A percentile compares a stretch with the other conserved stretches of the same genome.
Conservation (phyloP, 1,140 invertebrate genomes). For the Paramacrobiotus metropolitanus region DNA sequence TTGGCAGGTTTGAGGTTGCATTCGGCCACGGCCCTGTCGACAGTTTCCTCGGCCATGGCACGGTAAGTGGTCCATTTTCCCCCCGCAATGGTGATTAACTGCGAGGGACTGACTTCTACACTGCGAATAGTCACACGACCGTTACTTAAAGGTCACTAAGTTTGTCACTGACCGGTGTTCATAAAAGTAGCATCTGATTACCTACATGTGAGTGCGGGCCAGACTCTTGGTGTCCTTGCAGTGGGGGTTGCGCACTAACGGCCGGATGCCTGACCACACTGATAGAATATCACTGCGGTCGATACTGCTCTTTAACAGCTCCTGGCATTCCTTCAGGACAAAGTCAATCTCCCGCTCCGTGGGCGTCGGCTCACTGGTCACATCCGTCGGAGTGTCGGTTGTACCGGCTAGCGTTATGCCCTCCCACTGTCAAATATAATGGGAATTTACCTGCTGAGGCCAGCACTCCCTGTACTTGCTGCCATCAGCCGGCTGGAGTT, state of each 20-base stretch:
- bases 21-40: constrained; percentile 67
- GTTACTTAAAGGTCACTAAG: neutral
- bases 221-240: constrained; percentile 72
- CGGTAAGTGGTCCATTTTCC: constrained; percentile 98
- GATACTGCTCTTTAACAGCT: constrained; percentile 30
- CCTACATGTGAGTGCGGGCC: constrained; percentile 77
- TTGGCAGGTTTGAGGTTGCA: constrained; percentile 10
- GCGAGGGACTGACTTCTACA: constrained; percentile 67
- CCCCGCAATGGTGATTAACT: constrained; percentile 87
- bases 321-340: constrained; percentile 58
- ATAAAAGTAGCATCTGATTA: no score
- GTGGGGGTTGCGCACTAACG: constrained; percentile 86
- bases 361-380: constrained; percentile 75
- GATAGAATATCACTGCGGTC: constrained; percentile 86
- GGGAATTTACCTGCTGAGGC: no score
- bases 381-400: constrained; percentile 74
- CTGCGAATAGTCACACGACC: neutral
- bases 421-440: constrained; percentile 55
- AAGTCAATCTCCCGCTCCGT: constrained; percentile 95
- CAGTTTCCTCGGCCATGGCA: constrained; percentile 84
- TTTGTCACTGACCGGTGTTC: neutral
- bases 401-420: constrained; percentile 77
- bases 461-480: no score
- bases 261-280: constrained; percentile 91
- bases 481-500: no score